Evolutionary conservation across 1,140 invertebrate species (phyloP), one percentile per base, ranked within the genome.

Genomic region (Forficula auricularia): DNA sequence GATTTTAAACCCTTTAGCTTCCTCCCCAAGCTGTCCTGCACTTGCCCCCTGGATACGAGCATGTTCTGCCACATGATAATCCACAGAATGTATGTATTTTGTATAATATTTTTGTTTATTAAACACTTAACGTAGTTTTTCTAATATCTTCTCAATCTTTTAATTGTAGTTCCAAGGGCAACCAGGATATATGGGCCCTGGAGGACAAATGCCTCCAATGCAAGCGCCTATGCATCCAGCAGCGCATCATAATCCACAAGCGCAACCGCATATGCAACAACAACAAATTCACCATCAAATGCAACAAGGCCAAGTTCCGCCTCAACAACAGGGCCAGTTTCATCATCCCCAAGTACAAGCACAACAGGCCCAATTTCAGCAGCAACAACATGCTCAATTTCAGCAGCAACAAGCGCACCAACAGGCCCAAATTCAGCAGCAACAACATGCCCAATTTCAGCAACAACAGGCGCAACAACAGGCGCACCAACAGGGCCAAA

Each of bases 391-490:
- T 52, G 43, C 55, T 20, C 62, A 62, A 47, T 50, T 55, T 9
- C 59, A 57, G 8, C 52, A 62, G 38, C 55, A 61, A 44, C 57
- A 59, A 38, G 50, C 51, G 14, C 58, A 58, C 35, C 49, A 54
- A 12, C 50, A 54, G 8, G 10, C 30, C 15, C 38, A 46, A 34
- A 41, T 30, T 12, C 38, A 33, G 10, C 32, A 46, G 15, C 36
- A 39, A 31, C 39, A n/a, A 27, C 10, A 37, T 34, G 22, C 38
- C 3, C 39, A 35, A 33, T 10, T 19, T 20, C 48, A 48, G 32
- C 47, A 47, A 40, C 40, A 44, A n/a, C 38, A 45, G 27, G 13
- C 2, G 34, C 48, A 45, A 19, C 6, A 3, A 36, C 16, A 38
- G 22, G n/a, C 19, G 9, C 31, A 38, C 6, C 55, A 55, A 38